Evolutionary conservation across 2,888 invertebrate species (phyloP), one percentile per base, ranked within the genome.

Genomic region (Coleophora flavipennella): DNA sequence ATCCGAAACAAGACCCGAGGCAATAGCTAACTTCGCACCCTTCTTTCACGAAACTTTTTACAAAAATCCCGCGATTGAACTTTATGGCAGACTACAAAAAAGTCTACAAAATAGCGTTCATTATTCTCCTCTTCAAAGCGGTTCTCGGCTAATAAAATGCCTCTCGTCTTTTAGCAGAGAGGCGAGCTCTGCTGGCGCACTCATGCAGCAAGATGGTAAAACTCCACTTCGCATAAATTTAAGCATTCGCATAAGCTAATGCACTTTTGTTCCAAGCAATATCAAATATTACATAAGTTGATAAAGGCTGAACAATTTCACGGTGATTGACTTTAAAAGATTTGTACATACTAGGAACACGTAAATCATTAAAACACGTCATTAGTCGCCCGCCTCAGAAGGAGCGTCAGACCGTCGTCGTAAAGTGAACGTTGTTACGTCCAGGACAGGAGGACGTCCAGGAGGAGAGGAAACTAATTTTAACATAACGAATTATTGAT

Each of bases 21-120:
- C 51, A 32, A 32, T 31, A 31, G 40, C 3, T 42, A 53, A 58
- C 44, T 57, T 55, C 39, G 44, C 49, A 54, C 54, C 54, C 55
- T 51, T 56, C 51, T 14, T 42, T 39, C 42, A 50, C 46, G 36
- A 45, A 53, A 50, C 46, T 59, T 59, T 10, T 10, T 11, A 29
- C 10, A 29, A 29, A 29, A 29, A 6, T 9, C 9, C 4, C 10
- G 9, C 29, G n/a, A 29, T 4, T 29, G 10, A 27, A 27, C 10
- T 9, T 9, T 27, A 27, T n/a, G n/a, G n/a, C n/a, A n/a, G n/a
- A n/a, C n/a, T n/a, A n/a, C n/a, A n/a, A n/a, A 29, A 10, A 29
- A 29, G 29, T 29, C 29, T 11, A 10, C 1, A 29, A 29, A 29
- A n/a, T 29, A 3, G 29, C 4, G 29, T 29, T 29, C 9, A n/a